Base-by-base conservation (phyloP, 2,888 invertebrate species). In the Tortricodes alternella region DNA sequence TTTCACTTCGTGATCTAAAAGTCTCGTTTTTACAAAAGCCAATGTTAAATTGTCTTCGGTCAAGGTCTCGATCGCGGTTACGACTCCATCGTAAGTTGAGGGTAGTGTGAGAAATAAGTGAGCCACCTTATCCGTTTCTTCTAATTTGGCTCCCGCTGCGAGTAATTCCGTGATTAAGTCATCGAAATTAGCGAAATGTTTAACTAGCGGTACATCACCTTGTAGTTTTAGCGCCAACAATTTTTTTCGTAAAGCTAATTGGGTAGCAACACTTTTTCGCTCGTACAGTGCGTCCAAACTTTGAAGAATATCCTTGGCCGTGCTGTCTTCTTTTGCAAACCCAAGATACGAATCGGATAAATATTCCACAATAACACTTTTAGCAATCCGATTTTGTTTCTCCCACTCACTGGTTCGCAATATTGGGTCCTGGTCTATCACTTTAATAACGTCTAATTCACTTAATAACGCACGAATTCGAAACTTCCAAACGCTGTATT, bases 51-150 rank as follows among this genome's bases (percentile, higher is more conserved):
- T 61, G 50, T 68, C 73, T 52, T 76, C 72, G 0, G 68, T 59
- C 19, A 80, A 60, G 1, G 74, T 78, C 62, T 79, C 75, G 0
- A 80, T 64, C 0, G 80, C 79, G 4, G 78, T 78, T 9, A 77
- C 64, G 2, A 80, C 66, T 2, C 74, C 74, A 53, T 79, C 71
- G 60, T 79, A 78, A 13, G 58, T 49, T n/a, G 65, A 3, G 4
- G 79, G 77, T 21, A 80, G 51, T n/a, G 76, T 75, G 1, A 77
- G 34, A 9, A 80, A 60, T n/a, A 79, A 63, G 58, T 78, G 73
- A 0, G 74, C 62, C 2, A 80, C 62, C 61, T 76, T 78, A 46
- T 78, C 76, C 2, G 66, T 72, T 62, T 81, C 77, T 15, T 76
- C 70, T 3, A 78, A 39, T 43, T 68, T 71, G 1, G 72, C 76